Conservation (phyloP, 2,113 vertebrate genomes). For the Chlorocebus sabaeus region DNA sequence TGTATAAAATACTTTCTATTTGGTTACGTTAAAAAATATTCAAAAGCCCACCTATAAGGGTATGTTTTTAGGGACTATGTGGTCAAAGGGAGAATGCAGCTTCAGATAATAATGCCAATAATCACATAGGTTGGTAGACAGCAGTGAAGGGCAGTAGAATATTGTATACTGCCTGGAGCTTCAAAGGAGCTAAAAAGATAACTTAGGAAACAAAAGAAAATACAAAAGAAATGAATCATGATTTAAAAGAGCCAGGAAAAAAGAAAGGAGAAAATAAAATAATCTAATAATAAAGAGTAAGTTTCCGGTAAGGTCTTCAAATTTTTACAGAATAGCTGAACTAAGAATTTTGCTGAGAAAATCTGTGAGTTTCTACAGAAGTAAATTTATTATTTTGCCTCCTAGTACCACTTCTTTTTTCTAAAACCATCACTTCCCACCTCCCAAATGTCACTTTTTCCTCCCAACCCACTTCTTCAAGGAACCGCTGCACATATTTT, state of each 20-base stretch:
- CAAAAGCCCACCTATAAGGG: not conserved
- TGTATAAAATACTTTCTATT: not conserved
- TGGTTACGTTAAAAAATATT: not conserved
- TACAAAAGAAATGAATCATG: not conserved
- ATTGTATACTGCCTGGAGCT: not conserved
- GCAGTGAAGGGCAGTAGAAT: not conserved
- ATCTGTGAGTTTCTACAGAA: not conserved
- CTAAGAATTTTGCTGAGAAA: not conserved
- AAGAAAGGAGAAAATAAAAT: not conserved
- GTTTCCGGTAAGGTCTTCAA: not conserved
- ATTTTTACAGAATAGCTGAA: not conserved
- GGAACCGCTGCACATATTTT: not conserved
- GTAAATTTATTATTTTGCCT: not conserved
- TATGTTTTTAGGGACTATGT: not conserved
- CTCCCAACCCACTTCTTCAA: not conserved
- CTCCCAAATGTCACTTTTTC: not conserved
- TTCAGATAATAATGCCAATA: not conserved
- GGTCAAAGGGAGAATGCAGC: not conserved
- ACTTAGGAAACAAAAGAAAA: not conserved
- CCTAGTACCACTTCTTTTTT: not conserved
- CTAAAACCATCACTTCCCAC: not conserved
- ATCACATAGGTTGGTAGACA: not conserved
- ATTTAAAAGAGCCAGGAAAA: not conserved
- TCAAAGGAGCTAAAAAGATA: not conserved
- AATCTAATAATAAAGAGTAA: not conserved